Evolutionary conservation across 2,888 invertebrate genomes (phyloP).

Genomic region (Melinaea marsaeus): DNA sequence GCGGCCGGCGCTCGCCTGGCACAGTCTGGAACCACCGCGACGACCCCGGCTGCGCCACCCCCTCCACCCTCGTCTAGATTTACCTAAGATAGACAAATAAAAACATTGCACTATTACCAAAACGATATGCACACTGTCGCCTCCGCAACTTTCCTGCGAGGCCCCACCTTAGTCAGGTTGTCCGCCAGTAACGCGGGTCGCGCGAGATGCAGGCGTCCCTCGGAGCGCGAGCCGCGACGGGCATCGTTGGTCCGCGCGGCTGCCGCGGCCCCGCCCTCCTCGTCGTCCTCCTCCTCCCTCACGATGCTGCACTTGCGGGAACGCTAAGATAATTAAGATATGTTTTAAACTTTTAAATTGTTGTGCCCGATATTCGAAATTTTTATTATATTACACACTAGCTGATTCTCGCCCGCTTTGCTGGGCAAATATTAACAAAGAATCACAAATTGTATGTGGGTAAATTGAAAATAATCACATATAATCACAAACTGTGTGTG

Average conservation of each 20-base stretch:
- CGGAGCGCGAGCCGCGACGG: conserved; percentile 86
- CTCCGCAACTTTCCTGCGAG: too few relatives aligned
- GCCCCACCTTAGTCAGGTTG: conserved; percentile 70
- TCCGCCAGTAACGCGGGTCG: conserved; percentile 79
- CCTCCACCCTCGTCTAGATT: conserved; percentile 52
- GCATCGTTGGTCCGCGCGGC: conserved; percentile 75
- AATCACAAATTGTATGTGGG: too few relatives aligned
- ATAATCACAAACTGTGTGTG: too few relatives aligned
- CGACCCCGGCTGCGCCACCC: conserved; percentile 5
- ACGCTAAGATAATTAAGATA: conserved; percentile 61
- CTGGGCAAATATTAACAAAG: too few relatives aligned
- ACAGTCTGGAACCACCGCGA: conserved; percentile 38
- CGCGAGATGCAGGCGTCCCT: conserved; percentile 85
- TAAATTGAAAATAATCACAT: too few relatives aligned
- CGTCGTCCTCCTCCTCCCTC: conserved; percentile 94
- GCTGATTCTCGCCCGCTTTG: too few relatives aligned
- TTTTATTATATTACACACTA: too few relatives aligned
- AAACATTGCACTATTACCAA: conserved; percentile 1
- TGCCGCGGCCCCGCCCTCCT: conserved; percentile 81
- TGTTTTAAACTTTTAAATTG: background rate
- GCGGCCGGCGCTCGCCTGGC: conserved; percentile 48
- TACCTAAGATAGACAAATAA: conserved; percentile 35
- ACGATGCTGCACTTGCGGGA: conserved; percentile 94
- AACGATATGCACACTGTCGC: background rate
- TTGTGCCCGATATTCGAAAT: too few relatives aligned